phyloP scores from a whole-genome alignment of 2,797 vertebrate species.

The Eleutherodactylus coqui region DNA sequence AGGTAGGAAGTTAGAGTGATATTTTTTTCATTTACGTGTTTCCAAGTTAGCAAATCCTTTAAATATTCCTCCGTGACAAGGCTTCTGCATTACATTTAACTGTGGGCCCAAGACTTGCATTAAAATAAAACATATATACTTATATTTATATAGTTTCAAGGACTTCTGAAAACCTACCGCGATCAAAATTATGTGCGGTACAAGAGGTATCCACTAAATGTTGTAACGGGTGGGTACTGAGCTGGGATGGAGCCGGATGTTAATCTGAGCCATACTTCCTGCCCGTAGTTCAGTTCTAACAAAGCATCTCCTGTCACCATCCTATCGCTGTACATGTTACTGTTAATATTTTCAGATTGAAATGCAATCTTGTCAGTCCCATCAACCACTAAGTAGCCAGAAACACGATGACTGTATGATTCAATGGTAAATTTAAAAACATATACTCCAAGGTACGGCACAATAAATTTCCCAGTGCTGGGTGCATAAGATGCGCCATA shows the following conservation, averaged over 20 bases:
- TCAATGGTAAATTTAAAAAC: slow-evolving; percentile 81
- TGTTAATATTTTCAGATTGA: slow-evolving; percentile 74
- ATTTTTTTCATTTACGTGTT: too few species aligned
- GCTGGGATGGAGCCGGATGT: slow-evolving; percentile 76
- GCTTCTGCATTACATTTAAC: too few species aligned
- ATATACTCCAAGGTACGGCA: slow-evolving; percentile 81
- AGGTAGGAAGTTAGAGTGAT: neutral
- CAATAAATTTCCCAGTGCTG: slow-evolving; percentile 77
- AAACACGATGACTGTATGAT: slow-evolving; percentile 74
- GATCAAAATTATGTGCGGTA: slow-evolving; percentile 75
- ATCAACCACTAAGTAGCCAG: slow-evolving; percentile 80
- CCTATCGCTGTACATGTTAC: slow-evolving; percentile 69
- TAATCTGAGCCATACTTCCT: slow-evolving; percentile 81
- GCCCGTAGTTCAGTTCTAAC: slow-evolving; percentile 81
- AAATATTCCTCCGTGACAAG: too few species aligned
- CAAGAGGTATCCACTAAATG: slow-evolving; percentile 80
- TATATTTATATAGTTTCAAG: neutral
- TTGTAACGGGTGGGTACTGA: slow-evolving; percentile 79
- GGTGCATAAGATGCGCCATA: slow-evolving; percentile 79
- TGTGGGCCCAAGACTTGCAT: neutral
- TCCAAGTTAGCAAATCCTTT: too few species aligned
- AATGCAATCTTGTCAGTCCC: slow-evolving; percentile 79
- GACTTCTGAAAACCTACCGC: too few species aligned
- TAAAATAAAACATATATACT: too few species aligned
- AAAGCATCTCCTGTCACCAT: slow-evolving; percentile 79